These are phyloP conservation scores for Ichneumoninae sp. DNA, from an alignment of 2,888 invertebrate species.

Conservation along the genomic window DNA sequence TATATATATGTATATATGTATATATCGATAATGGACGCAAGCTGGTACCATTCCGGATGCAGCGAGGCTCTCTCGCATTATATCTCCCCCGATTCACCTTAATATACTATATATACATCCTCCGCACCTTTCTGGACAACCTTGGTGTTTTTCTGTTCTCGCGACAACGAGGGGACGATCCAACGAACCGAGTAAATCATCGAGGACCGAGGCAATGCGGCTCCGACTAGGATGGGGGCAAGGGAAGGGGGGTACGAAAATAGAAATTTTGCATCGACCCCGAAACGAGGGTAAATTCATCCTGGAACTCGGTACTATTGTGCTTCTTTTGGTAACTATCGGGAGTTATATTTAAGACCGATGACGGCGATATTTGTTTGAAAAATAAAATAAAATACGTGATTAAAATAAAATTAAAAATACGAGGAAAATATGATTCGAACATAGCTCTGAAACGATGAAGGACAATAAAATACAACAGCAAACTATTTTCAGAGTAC, in stretches of 20 bases:
- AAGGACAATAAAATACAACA: too few species aligned
- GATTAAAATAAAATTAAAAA: too few species aligned
- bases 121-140: constrained; percentile 55
- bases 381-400: too few species aligned
- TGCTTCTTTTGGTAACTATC: too few species aligned
- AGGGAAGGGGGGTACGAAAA: neutral
- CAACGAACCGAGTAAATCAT: constrained; percentile 8
- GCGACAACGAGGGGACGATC: constrained; percentile 30
- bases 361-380: too few species aligned
- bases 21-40: constrained; percentile 57
- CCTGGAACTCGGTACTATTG: neutral
- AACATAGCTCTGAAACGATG: too few species aligned
- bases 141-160: constrained; percentile 54
- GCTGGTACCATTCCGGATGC: constrained; percentile 59
- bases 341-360: too few species aligned
- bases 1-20: constrained; percentile 12
- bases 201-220: constrained; percentile 16
- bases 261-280: neutral
- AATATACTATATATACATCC: constrained; percentile 5
- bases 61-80: constrained; percentile 46
- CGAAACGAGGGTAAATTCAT: neutral
- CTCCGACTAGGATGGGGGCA: neutral
- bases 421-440: too few species aligned
- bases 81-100: constrained; percentile 22
- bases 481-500: too few species aligned